Conservation (phyloP, 2,113 vertebrate genomes). For the Prietella phreatophila region DNA sequence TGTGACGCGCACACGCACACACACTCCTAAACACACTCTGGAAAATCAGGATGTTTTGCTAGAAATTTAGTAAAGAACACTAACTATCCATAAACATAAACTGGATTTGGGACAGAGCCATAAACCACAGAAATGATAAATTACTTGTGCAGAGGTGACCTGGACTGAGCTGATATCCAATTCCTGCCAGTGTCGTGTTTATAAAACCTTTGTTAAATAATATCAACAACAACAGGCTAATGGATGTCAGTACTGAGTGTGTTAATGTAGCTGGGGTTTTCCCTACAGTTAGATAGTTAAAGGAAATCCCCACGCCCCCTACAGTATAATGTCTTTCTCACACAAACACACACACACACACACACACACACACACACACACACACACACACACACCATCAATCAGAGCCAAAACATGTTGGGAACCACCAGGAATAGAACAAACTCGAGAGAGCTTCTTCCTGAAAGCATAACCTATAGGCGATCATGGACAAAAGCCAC, state of each 20-base stretch:
- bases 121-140: not conserved
- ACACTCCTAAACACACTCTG: not conserved
- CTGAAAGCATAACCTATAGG: not conserved
- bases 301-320: not conserved
- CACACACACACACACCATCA: not conserved
- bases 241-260: not conserved
- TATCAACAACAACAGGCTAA: not conserved
- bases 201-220: not conserved
- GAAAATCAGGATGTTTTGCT: not conserved
- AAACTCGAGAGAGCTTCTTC: conserved; percentile 16
- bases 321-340: not conserved
- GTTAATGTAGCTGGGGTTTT: not conserved
- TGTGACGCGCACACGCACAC: not conserved
- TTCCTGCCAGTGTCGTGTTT: not conserved
- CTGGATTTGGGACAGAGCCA: not conserved
- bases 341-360: conserved; percentile 13
- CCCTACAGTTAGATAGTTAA: conserved; percentile 8
- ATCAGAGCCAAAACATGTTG: conserved; percentile 21
- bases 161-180: not conserved
- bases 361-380: conserved; percentile 29
- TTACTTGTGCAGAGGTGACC: not conserved
- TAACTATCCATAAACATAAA: not conserved
- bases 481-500: not conserved
- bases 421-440: conserved; percentile 28
- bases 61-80: not conserved